phyloP scores from a whole-genome alignment of 2,113 vertebrate species.

The Felis catus region DNA sequence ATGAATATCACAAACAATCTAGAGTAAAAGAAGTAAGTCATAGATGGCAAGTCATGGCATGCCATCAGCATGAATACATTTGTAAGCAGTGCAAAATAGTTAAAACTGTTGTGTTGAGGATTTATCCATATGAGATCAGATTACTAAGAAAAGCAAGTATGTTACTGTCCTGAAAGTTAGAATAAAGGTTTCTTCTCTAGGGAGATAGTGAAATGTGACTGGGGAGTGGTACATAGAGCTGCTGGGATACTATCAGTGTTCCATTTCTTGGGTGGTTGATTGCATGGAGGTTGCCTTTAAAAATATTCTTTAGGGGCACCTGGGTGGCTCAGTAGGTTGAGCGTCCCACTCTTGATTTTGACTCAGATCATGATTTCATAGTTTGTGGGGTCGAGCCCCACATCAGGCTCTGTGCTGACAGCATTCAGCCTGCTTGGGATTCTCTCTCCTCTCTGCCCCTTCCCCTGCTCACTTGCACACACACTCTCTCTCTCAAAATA shows the following conservation, averaged over 20 bases:
- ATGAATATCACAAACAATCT: background rate
- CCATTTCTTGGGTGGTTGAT: background rate
- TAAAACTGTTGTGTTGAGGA: background rate
- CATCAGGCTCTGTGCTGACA: too few relatives aligned
- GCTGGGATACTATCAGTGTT: background rate
- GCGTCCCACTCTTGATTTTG: too few relatives aligned
- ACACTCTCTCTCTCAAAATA: too few relatives aligned
- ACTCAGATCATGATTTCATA: too few relatives aligned
- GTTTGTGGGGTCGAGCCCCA: too few relatives aligned
- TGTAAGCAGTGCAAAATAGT: background rate
- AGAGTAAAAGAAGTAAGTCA: background rate
- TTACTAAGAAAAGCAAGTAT: background rate
- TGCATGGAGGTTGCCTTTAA: background rate
- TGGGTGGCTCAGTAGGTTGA: too few relatives aligned
- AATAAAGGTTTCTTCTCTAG: background rate
- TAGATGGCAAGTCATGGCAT: background rate
- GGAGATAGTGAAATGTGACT: background rate
- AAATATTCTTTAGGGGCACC: background rate
- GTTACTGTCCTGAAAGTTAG: background rate
- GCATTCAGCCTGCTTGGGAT: too few relatives aligned
- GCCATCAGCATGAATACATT: background rate
- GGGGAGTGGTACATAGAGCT: background rate
- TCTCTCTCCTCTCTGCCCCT: too few relatives aligned
- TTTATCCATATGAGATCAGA: background rate
- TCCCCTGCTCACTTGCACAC: too few relatives aligned